A percentile compares a stretch with the other conserved stretches of the same genome.
These are phyloP conservation scores for Dinoponera quadriceps DNA, from an alignment of 1,140 invertebrate species.

Conservation along the genomic window DNA sequence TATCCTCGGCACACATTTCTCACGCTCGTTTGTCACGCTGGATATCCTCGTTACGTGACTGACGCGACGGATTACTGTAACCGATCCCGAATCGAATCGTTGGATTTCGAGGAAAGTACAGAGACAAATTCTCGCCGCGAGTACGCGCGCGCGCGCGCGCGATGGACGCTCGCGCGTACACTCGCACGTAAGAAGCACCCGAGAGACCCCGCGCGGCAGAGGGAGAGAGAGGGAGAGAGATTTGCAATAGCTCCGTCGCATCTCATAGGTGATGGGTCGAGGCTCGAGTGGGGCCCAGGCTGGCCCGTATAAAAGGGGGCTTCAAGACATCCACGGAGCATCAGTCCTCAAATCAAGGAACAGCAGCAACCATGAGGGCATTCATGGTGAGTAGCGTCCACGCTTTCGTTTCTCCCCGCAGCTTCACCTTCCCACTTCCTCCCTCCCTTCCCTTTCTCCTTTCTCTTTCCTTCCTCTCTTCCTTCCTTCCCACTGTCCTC, in stretches of 20 bases:
- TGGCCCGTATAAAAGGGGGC: constrained; percentile 83
- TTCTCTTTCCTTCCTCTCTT: constrained; percentile 31
- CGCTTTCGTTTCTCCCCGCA: constrained; percentile 20
- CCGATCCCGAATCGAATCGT: constrained; percentile 32
- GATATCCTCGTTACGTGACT: constrained; percentile 1
- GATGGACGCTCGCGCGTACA: constrained; percentile 21
- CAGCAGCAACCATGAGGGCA: constrained; percentile 86
- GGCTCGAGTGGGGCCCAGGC: constrained; percentile 80
- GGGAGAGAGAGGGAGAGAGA: constrained; percentile 77
- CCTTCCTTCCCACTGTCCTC: background rate
- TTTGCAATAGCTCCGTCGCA: constrained; percentile 82
- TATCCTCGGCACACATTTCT: constrained; percentile 20
- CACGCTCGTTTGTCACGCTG: constrained; percentile 42
- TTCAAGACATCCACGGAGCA: constrained; percentile 83
- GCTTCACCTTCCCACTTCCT: constrained; percentile 11
- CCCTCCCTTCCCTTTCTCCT: constrained; percentile 3
- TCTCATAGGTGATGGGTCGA: constrained; percentile 85
- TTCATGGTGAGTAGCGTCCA: constrained; percentile 84
- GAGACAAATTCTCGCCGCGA: constrained; percentile 53
- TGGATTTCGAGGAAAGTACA: constrained; percentile 53
- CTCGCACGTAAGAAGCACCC: constrained; percentile 36
- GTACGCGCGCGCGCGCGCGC: too few species aligned
- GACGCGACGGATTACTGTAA: background rate
- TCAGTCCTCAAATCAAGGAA: constrained; percentile 86
- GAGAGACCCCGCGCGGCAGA: constrained; percentile 64